phyloP scores from a whole-genome alignment of 2,797 vertebrate species.

The Oreochromis grahami region DNA sequence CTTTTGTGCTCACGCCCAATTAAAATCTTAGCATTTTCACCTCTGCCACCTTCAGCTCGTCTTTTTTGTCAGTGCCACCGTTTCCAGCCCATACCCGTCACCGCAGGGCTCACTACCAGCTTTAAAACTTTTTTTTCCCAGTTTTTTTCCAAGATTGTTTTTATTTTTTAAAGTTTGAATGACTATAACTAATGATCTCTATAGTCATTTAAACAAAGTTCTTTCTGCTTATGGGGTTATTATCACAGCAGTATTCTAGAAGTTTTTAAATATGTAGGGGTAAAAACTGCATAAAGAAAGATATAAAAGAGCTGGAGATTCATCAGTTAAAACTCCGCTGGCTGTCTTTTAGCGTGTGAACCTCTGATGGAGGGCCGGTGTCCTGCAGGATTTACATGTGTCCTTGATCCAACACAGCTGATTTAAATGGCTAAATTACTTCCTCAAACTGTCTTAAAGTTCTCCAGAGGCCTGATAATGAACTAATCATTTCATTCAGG shows the following conservation, averaged over 20 bases:
- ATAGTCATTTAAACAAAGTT: rapidly evolving
- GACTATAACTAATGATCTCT: neutral
- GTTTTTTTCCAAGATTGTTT: neutral
- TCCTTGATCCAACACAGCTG: neutral
- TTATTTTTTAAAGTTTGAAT: rapidly evolving
- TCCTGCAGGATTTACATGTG: neutral
- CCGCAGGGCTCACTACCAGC: neutral
- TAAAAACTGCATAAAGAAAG: neutral
- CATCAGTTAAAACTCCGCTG: neutral
- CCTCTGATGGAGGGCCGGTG: rapidly evolving
- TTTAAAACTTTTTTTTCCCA: neutral
- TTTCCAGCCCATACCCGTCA: neutral
- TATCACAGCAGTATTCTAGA: neutral
- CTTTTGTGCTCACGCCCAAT: rapidly evolving
- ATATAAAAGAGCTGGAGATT: neutral
- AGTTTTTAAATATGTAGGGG: neutral
- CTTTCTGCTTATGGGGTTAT: rapidly evolving
- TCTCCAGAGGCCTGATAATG: neutral
- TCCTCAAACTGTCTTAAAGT: neutral
- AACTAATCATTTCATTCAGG: neutral
- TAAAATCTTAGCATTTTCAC: rapidly evolving
- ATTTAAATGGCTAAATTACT: neutral
- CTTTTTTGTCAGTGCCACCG: neutral
- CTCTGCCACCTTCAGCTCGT: rapidly evolving
- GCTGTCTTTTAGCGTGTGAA: neutral